These are phyloP conservation scores for Oconnorella tubifera DNA, from an alignment of 2,888 invertebrate species.

Conservation along the genomic window DNA sequence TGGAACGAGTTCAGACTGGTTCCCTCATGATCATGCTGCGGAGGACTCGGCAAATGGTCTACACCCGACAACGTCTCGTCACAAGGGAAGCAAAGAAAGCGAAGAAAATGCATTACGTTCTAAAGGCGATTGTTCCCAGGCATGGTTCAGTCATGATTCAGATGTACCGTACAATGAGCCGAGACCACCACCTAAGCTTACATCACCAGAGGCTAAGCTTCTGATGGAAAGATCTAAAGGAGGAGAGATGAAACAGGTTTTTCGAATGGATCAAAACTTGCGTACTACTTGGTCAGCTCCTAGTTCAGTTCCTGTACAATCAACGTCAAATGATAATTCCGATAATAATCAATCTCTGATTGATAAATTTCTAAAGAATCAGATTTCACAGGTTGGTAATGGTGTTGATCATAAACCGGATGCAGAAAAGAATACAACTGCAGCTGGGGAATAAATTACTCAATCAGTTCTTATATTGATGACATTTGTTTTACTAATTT, in stretches of 20 bases:
- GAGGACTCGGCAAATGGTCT: constrained; percentile 1
- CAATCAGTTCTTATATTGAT: too few relatives aligned
- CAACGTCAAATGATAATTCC: neutral
- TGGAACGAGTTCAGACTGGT: constrained; percentile 8
- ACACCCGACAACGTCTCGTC: neutral
- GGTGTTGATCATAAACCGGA: neutral
- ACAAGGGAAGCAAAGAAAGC: constrained; percentile 5
- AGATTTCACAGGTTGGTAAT: neutral
- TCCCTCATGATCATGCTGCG: constrained; percentile 9
- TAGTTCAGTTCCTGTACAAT: neutral
- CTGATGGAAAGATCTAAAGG: constrained; percentile 14
- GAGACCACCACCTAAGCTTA: neutral
- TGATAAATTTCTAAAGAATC: neutral
- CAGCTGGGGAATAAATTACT: neutral
- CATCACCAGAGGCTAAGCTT: constrained; percentile 2
- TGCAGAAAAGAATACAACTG: neutral
- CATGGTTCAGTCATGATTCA: constrained; percentile 13
- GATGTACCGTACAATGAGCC: constrained; percentile 1
- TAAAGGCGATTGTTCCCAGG: constrained; percentile 12
- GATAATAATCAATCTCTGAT: neutral
- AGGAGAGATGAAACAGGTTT: constrained; percentile 6
- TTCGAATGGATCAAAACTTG: constrained; percentile 13
- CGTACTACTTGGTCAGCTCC: constrained; percentile 14
- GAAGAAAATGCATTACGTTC: constrained; percentile 2
- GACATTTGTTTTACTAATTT: too few relatives aligned